Base-by-base conservation (phyloP, 2,888 invertebrate species). In the Achlya flavicornis region DNA sequence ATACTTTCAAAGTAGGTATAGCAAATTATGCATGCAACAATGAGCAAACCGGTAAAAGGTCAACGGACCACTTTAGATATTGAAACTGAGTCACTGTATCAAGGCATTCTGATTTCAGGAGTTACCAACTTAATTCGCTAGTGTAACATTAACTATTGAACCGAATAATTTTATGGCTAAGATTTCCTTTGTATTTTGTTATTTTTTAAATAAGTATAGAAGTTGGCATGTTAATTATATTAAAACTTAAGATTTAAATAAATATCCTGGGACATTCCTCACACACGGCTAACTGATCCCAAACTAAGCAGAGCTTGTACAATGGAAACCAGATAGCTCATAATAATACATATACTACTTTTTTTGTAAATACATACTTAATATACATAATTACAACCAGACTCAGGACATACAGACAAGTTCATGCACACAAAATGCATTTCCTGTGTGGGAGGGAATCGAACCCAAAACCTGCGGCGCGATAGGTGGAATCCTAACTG, bases 61-160 rank as follows among this genome's bases (percentile, higher is more conserved):
- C 91, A 92, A 89, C 87, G 89, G 87, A 89, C 88, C 87, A 87
- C 79, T 84, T 75, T 81, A 83, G 85, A 86, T 90, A 92, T 90
- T 88, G 89, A 87, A 92, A 91, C 89, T 90, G 90, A 93, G 92
- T 92, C 91, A 92, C 87, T 91, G 83, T 90, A 89, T 83, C 92
- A 92, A 92, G 92, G 92, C 81, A 88, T 87, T 76, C 66, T 66
- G 79, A 86, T 91, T 92, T 91, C 89, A 90, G 89, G 81, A 78
- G 69, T 79, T 78, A 79, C 76, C 66, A 80, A 77, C 74, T 82
- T 74, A 78, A 74, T 72, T 74, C 68, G 78, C 75, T 73, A 73
- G 72, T 67, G 71, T 75, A 68, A 73, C 67, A 69, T 53, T 53
- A 19, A 53, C 53, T 57, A 48, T 70, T 64, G 78, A 77, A 79